Percentiles rank a stretch among this genome's conserved stretches.
Evolutionary conservation across 2,797 vertebrate species (phyloP).

Genomic region (Eremophila alpestris): DNA sequence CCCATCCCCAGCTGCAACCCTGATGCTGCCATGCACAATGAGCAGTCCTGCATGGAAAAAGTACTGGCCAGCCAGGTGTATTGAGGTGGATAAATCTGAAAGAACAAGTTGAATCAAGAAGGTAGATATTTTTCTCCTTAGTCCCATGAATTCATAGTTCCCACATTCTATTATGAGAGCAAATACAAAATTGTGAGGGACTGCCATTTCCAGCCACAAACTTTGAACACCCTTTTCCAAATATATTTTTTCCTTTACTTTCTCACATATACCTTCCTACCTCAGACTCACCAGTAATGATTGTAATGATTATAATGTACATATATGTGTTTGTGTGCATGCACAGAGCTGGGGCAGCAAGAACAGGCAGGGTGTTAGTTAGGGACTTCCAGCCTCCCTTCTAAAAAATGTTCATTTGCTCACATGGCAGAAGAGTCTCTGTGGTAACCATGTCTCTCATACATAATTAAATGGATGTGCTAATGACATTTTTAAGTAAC

Average conservation of each 20-base stretch:
- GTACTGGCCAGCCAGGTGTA: neutral
- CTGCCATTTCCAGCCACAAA: neutral
- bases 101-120: neutral
- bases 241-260: neutral
- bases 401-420: neutral
- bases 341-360: neutral
- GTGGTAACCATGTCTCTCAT: constrained; percentile 8
- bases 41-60: neutral
- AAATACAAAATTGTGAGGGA: neutral
- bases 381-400: neutral
- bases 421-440: neutral
- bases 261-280: neutral
- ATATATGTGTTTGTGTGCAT: fast-evolving
- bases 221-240: neutral
- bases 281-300: neutral
- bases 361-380: neutral
- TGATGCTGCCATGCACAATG: neutral
- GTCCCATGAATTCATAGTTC: neutral
- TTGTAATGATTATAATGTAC: no score
- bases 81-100: neutral
- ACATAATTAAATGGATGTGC: constrained; percentile 22
- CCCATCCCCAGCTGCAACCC: neutral
- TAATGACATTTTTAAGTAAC: constrained; percentile 63
- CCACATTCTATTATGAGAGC: neutral
- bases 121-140: neutral